Conservation (phyloP, 2,888 invertebrate species). For the Rhaphigaster nebulosa region DNA sequence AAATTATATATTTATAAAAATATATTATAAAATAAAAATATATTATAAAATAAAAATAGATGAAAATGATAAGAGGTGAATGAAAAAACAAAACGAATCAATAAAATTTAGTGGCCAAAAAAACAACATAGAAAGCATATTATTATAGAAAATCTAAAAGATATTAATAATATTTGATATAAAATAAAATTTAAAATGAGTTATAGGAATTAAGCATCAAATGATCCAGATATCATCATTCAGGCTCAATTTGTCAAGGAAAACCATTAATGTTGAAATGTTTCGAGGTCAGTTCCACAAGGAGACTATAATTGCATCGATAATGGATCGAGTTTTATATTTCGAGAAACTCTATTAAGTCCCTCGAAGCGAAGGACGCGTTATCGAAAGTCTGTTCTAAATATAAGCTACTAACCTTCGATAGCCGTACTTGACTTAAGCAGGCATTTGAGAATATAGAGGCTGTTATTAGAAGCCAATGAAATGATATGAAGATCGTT, state of each 20-base stretch:
- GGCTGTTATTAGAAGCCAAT: background rate
- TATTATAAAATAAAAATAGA: too few species aligned
- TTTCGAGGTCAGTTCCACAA: background rate
- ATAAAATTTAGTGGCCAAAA: too few species aligned
- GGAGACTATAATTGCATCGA: background rate
- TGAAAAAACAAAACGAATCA: too few species aligned
- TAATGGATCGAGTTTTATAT: background rate
- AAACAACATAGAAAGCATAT: too few species aligned
- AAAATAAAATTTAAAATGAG: too few species aligned
- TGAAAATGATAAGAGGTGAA: too few species aligned
- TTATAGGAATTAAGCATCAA: background rate
- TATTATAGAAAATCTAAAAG: too few species aligned
- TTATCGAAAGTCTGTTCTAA: slow-evolving; percentile 26
- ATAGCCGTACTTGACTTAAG: background rate
- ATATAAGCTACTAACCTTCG: background rate
- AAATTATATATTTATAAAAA: too few species aligned
- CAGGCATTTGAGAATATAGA: background rate
- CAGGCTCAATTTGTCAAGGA: background rate
- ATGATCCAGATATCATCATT: background rate
- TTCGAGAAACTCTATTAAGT: background rate
- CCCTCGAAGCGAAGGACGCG: background rate
- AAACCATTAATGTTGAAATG: background rate
- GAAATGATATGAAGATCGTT: background rate
- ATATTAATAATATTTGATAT: too few species aligned
- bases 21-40: too few species aligned